These are phyloP conservation scores for Aldabrachelys gigantea DNA, from an alignment of 2,113 vertebrate species.

Conservation along the genomic window DNA sequence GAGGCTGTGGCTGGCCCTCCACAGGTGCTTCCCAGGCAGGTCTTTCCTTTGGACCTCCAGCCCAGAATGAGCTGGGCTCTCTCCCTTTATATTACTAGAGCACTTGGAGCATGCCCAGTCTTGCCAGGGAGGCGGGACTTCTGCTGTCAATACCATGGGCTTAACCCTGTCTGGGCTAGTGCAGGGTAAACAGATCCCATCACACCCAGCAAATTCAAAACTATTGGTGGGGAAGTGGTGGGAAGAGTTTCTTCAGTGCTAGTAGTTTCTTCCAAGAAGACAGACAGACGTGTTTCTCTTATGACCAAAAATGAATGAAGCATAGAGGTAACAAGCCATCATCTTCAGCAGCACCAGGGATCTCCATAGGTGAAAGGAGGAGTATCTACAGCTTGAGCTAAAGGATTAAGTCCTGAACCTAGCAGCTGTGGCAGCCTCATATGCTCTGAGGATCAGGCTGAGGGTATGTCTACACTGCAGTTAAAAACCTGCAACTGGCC, in stretches of 20 bases:
- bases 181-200: too few species aligned
- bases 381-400: constrained; percentile 27
- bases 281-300: background rate
- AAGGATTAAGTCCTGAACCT: constrained; percentile 44
- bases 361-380: background rate
- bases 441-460: background rate
- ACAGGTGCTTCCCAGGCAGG: too few species aligned
- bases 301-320: background rate
- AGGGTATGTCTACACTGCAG: background rate
- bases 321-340: background rate
- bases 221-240: background rate
- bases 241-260: background rate
- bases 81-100: too few species aligned
- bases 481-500: background rate
- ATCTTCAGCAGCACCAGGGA: background rate
- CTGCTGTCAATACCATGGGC: too few species aligned
- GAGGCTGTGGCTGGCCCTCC: too few species aligned
- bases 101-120: too few species aligned
- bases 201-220: background rate
- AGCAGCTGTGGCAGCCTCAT: background rate
- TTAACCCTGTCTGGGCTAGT: too few species aligned
- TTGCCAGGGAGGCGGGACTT: too few species aligned
- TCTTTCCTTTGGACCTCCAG: too few species aligned
- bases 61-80: too few species aligned
- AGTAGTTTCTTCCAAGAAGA: background rate